These are phyloP conservation scores for Caenorhabditis afra DNA, from an alignment of 2,888 invertebrate species.

Conservation along the genomic window DNA sequence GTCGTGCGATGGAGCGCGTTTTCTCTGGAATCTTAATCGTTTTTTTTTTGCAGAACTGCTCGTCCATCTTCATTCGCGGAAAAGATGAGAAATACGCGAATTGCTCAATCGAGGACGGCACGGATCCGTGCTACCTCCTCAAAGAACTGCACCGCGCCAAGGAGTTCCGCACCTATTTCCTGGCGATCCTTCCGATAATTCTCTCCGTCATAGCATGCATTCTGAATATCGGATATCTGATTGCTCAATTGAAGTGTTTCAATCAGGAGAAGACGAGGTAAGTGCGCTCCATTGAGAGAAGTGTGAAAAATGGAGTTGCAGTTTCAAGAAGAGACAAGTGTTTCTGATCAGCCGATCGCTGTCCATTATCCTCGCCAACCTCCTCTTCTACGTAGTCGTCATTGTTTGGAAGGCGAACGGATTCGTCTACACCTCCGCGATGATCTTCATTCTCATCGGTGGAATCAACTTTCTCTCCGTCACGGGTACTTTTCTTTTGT, in stretches of 20 bases:
- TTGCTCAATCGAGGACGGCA: conserved; percentile 52
- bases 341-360: conserved; percentile 74
- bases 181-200: conserved; percentile 76
- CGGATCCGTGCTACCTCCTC: conserved; percentile 60
- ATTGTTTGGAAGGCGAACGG: conserved; percentile 75
- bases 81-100: conserved; percentile 64
- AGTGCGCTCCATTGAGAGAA: conserved; percentile 18
- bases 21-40: too few relatives aligned
- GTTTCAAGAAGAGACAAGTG: conserved; percentile 74
- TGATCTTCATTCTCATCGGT: conserved; percentile 75
- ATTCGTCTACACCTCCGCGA: conserved; percentile 74
- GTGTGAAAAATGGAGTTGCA: conserved; percentile 62
- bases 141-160: conserved; percentile 75
- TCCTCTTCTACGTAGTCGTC: conserved; percentile 75
- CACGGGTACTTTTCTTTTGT: conserved; percentile 64
- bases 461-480: conserved; percentile 72
- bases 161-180: conserved; percentile 76
- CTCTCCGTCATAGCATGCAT: conserved; percentile 73
- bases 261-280: conserved; percentile 58
- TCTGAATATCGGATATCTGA: conserved; percentile 71
- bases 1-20: background rate
- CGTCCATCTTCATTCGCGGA: conserved; percentile 51
- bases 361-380: conserved; percentile 71
- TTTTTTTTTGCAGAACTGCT: conserved; percentile 55
- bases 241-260: conserved; percentile 62